Conservation (phyloP, 2,888 invertebrate genomes). For the Andricus curvator region DNA sequence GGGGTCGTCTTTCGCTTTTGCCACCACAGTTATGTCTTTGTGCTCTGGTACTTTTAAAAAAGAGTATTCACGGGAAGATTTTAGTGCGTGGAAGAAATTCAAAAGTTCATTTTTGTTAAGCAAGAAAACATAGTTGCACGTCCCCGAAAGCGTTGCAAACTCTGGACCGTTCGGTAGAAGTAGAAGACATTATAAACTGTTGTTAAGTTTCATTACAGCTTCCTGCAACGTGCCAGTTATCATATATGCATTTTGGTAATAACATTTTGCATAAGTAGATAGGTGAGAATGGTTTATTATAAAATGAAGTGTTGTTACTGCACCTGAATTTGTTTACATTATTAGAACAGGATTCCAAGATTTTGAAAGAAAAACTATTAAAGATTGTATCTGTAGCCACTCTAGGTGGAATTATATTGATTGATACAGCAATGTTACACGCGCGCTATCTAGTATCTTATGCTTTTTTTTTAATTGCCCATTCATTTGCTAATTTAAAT, state of each 20-base stretch:
- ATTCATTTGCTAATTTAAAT: too few relatives aligned
- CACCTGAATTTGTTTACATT: neutral
- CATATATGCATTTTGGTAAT: conserved; percentile 31
- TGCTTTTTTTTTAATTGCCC: too few relatives aligned
- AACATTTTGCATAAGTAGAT: conserved; percentile 9
- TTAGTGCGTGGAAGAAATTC: conserved; percentile 14
- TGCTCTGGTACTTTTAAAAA: conserved; percentile 6
- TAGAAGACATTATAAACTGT: conserved; percentile 34
- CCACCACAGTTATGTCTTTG: neutral
- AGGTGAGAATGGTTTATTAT: conserved; percentile 8
- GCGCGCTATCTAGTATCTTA: too few relatives aligned
- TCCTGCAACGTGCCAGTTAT: conserved; percentile 11
- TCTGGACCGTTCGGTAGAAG: neutral
- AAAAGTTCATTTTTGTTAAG: conserved; percentile 13
- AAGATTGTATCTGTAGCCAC: too few relatives aligned
- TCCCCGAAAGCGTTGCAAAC: conserved; percentile 20
- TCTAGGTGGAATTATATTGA: too few relatives aligned
- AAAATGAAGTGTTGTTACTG: neutral
- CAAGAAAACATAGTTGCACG: conserved; percentile 29
- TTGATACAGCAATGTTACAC: too few relatives aligned
- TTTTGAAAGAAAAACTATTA: too few relatives aligned
- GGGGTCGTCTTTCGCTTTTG: conserved; percentile 1
- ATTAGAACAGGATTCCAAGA: too few relatives aligned
- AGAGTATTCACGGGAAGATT: conserved; percentile 11
- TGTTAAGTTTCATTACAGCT: conserved; percentile 34